phyloP scores from a whole-genome alignment of 2,797 vertebrate genomes.

The Cossypha heuglini region DNA sequence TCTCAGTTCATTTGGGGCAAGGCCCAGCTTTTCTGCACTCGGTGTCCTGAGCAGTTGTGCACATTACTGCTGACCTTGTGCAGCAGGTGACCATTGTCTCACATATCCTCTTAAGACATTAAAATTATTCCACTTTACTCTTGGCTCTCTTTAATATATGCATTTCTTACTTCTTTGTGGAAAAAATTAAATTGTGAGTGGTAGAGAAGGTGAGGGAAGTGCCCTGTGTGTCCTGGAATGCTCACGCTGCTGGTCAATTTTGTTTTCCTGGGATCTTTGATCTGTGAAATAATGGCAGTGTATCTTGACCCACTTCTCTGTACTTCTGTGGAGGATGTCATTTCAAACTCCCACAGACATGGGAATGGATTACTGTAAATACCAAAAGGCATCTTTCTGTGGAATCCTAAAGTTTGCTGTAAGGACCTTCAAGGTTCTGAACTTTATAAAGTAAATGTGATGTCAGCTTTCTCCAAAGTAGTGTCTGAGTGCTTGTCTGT shows the following conservation, averaged over 20 bases:
- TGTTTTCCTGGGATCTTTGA: neutral
- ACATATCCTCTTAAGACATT: neutral
- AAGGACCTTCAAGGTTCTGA: neutral
- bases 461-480: neutral
- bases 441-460: neutral
- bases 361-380: neutral
- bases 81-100: neutral
- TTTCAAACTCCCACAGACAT: neutral
- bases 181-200: neutral
- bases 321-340: neutral
- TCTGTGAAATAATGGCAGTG: neutral
- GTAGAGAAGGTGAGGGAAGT: neutral
- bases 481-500: neutral
- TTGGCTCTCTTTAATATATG: neutral
- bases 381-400: neutral
- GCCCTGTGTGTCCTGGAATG: neutral
- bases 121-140: neutral
- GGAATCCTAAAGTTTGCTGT: neutral
- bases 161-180: neutral
- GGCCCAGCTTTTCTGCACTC: neutral
- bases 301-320: neutral
- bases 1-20: neutral
- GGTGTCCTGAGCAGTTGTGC: neutral
- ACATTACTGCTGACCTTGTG: neutral
- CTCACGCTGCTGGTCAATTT: rapidly evolving